phyloP scores from a whole-genome alignment of 2,113 vertebrate genomes.

The Pachyramphus minor region DNA sequence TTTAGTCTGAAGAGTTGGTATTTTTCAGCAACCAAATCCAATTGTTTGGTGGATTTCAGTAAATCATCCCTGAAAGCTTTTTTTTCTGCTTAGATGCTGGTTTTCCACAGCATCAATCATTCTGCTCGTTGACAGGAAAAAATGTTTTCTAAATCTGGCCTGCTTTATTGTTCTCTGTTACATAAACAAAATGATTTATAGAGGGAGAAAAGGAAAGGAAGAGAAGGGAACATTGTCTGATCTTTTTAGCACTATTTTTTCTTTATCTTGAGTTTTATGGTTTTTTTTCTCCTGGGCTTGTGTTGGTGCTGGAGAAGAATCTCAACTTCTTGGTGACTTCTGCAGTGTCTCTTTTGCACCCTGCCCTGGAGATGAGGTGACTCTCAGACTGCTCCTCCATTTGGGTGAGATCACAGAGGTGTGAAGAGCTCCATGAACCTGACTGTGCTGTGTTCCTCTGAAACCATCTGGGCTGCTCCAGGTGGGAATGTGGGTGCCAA shows the following conservation, averaged over 20 bases:
- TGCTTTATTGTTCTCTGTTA: constrained; percentile 41
- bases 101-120: constrained; percentile 60
- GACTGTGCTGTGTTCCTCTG: not conserved
- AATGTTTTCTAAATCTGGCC: constrained; percentile 47
- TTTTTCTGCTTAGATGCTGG: not conserved
- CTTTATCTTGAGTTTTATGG: not conserved
- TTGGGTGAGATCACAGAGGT: not conserved
- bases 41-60: not conserved
- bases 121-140: constrained; percentile 17
- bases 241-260: not conserved
- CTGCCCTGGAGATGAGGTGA: not conserved
- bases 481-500: not conserved
- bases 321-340: not conserved
- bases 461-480: not conserved
- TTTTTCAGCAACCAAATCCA: not conserved
- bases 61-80: constrained; percentile 46
- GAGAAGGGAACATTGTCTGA: not conserved
- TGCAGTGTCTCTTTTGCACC: not conserved
- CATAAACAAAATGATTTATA: constrained; percentile 66
- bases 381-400: not conserved
- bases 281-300: not conserved
- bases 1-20: not conserved
- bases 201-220: not conserved
- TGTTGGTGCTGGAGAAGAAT: not conserved
- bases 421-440: not conserved